Evolutionary conservation across 2,888 invertebrate species (phyloP).

Genomic region (Aromia moschata): DNA sequence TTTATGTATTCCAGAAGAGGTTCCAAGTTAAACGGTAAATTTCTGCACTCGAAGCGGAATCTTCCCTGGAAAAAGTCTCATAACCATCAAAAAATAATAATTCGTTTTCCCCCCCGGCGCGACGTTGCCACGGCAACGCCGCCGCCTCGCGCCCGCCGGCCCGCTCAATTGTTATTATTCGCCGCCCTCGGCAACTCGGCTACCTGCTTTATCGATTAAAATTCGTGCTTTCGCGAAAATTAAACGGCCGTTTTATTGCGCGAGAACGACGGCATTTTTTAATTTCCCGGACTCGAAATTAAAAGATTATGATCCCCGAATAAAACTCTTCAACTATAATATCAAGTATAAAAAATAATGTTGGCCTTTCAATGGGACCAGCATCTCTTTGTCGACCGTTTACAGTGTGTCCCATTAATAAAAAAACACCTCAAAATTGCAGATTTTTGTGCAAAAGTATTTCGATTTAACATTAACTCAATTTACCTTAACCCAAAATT

Average conservation of each 20-base stretch:
- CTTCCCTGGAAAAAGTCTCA: slow-evolving; percentile 55
- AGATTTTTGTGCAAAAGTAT: no score
- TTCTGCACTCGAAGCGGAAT: slow-evolving; percentile 49
- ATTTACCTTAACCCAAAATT: no score
- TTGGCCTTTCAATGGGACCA: no score
- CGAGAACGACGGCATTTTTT: no score
- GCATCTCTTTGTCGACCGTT: no score
- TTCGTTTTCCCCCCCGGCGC: slow-evolving; percentile 55
- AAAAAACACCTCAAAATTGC: no score
- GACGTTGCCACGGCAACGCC: slow-evolving; percentile 52
- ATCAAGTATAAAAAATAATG: no score
- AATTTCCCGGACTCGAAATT: no score
- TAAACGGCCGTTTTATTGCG: background rate
- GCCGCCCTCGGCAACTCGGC: slow-evolving; percentile 27
- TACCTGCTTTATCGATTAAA: slow-evolving; percentile 26
- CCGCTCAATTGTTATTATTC: slow-evolving; percentile 47
- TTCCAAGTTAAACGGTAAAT: slow-evolving; percentile 52
- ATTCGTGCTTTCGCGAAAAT: slow-evolving; percentile 16
- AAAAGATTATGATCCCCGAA: no score
- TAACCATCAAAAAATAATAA: slow-evolving; percentile 63
- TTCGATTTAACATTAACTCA: no score
- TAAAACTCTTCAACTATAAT: no score
- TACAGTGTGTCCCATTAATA: no score
- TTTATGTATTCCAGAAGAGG: slow-evolving; percentile 46
- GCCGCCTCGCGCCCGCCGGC: slow-evolving; percentile 35